Evolutionary conservation across 1,140 invertebrate species (phyloP).

Genomic region (Teleopsis dalmanni): DNA sequence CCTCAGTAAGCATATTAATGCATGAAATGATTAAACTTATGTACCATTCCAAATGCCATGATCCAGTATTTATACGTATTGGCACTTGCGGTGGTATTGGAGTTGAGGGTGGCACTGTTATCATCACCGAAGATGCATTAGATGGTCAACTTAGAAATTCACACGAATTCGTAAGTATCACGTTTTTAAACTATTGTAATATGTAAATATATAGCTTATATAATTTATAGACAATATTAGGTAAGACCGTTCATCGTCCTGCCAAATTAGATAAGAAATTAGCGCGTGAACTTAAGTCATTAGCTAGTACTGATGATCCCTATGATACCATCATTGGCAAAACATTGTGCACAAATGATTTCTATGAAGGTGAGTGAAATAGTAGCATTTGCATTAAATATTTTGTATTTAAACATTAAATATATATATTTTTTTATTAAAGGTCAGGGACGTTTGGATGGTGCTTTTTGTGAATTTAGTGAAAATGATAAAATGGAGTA

Average conservation of each 20-base stretch:
- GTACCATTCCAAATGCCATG: slow-evolving; percentile 79
- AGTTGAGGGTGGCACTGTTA: slow-evolving; percentile 77
- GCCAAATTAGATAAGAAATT: slow-evolving; percentile 76
- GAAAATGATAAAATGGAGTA: slow-evolving; percentile 86
- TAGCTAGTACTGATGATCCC: slow-evolving; percentile 65
- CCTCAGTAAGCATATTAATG: slow-evolving; percentile 83
- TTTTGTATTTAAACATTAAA: background rate
- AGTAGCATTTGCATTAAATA: background rate
- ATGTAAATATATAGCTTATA: background rate
- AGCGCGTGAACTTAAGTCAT: slow-evolving; percentile 64
- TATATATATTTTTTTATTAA: slow-evolving; percentile 8
- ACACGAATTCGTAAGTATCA: slow-evolving; percentile 55
- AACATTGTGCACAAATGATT: slow-evolving; percentile 94
- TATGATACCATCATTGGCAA: slow-evolving; percentile 83
- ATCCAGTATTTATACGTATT: slow-evolving; percentile 85
- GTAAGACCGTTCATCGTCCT: slow-evolving; percentile 73
- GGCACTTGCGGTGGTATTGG: slow-evolving; percentile 92
- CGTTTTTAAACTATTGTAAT: background rate
- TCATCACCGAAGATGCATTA: slow-evolving; percentile 80
- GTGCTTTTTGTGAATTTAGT: slow-evolving; percentile 92
- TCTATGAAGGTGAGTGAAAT: slow-evolving; percentile 78
- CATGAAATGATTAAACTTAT: slow-evolving; percentile 92
- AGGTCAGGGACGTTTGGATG: slow-evolving; percentile 88
- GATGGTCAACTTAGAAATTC: slow-evolving; percentile 69
- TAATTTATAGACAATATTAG: slow-evolving; percentile 69